phyloP scores from a whole-genome alignment of 2,113 vertebrate genomes.

The Elephas maximus region DNA sequence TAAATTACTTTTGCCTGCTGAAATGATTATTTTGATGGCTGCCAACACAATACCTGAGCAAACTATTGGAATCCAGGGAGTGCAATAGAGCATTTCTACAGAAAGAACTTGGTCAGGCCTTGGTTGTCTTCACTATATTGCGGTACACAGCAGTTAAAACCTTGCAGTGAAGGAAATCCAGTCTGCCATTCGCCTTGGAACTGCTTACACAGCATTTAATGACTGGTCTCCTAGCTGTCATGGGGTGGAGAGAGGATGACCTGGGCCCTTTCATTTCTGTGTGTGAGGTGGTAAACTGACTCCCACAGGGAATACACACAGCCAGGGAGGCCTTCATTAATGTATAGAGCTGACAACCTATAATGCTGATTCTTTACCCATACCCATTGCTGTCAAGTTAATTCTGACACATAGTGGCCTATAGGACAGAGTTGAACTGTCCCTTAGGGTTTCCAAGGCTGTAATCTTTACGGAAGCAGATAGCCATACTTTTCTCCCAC shows the following conservation, averaged over 20 bases:
- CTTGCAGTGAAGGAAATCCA: not conserved
- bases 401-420: too few species aligned
- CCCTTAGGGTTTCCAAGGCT: too few species aligned
- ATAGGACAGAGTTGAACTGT: too few species aligned
- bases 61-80: not conserved
- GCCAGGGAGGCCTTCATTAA: not conserved
- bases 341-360: rapidly evolving
- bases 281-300: not conserved
- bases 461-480: too few species aligned
- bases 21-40: not conserved
- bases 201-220: not conserved
- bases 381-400: too few species aligned
- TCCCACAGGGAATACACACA: not conserved
- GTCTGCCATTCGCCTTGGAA: not conserved
- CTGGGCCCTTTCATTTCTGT: not conserved
- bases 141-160: not conserved
- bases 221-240: not conserved
- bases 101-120: not conserved
- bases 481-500: too few species aligned
- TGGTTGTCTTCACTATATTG: not conserved
- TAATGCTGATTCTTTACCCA: too few species aligned
- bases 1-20: not conserved
- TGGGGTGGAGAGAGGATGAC: not conserved
- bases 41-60: not conserved
- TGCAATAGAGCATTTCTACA: not conserved